phyloP scores from a whole-genome alignment of 2,113 vertebrate species.

The Lanius collurio region DNA sequence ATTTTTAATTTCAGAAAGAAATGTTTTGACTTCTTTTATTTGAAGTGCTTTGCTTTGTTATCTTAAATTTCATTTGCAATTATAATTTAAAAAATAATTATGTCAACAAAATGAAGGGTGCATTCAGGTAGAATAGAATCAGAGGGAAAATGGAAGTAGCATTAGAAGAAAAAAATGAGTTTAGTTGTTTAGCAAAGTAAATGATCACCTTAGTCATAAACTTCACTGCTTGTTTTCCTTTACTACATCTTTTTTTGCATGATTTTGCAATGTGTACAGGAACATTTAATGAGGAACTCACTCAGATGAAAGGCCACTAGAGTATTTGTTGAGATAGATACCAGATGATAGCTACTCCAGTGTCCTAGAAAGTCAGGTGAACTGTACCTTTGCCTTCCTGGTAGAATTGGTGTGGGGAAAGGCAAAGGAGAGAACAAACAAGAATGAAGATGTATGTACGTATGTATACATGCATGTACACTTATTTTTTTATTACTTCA shows the following conservation, averaged over 20 bases:
- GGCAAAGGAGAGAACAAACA: background rate
- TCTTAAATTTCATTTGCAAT: background rate
- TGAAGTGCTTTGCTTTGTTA: constrained; percentile 32
- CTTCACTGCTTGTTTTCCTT: background rate
- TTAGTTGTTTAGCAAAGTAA: background rate
- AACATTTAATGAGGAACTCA: background rate
- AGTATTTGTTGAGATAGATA: background rate
- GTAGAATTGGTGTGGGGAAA: background rate
- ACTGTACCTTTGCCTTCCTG: background rate
- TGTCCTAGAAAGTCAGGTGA: background rate
- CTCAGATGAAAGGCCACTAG: background rate
- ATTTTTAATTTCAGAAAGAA: constrained; percentile 26
- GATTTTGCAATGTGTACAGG: background rate
- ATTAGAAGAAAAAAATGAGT: background rate
- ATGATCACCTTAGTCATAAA: background rate
- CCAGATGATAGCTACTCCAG: background rate
- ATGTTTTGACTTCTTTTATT: constrained; percentile 30
- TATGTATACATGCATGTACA: no score
- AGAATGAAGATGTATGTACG: background rate
- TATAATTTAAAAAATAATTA: background rate
- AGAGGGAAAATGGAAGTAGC: background rate
- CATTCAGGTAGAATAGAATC: background rate
- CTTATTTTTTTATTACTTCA: background rate
- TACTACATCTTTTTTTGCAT: background rate
- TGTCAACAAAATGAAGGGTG: background rate